Base-by-base conservation (phyloP, 2,797 vertebrate genomes). In the Hoplostethus atlanticus region DNA sequence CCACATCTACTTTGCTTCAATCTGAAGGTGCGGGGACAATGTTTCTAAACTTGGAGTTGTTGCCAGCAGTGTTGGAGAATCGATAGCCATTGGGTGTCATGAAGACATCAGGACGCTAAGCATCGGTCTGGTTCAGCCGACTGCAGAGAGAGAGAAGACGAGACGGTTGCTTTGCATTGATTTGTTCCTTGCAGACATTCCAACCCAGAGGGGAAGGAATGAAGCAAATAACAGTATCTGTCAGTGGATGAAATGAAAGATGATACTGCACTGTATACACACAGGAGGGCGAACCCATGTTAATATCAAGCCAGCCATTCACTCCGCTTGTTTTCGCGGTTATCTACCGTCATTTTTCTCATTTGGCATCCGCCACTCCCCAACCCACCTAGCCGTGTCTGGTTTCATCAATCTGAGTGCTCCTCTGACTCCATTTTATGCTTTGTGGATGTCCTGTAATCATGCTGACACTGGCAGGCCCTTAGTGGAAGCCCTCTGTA, bases 361-460 rank as follows among this genome's bases (percentile, higher is more conserved):
- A 21, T 75, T 76, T 81, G 76, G 76, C 70, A 69, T 53, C 58
- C 1, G 47, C 59, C 77, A 72, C 73, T 85, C 83, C 79, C 73
- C 66, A 51, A 73, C 73, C 67, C 77, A 81, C 57, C 62, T 36
- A 68, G 31, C 66, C 73, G 53, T 58, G 75, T 74, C 81, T 5
- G 5, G 60, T 81, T 74, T 58, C 80, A 87, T 79, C 78, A 83
- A 21, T 86, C 76, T 71, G 61, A 85, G 57, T 25, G 47, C 70
- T 73, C 44, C n/a, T 40, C 10, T 83, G 58, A 53, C 62, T 77
- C 53, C 54, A 67, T 84, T 81, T 73, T 60, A 77, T 77, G 74
- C 80, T 77, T 77, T 77, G 78, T 80, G 67, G 59, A 62, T 74
- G 83, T 84, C 60, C 69, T 81, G 68, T 78, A 81, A 83, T 77